These are phyloP conservation scores for Tricholaema leucomelas DNA, from an alignment of 2,113 vertebrate genomes.

Conservation along the genomic window DNA sequence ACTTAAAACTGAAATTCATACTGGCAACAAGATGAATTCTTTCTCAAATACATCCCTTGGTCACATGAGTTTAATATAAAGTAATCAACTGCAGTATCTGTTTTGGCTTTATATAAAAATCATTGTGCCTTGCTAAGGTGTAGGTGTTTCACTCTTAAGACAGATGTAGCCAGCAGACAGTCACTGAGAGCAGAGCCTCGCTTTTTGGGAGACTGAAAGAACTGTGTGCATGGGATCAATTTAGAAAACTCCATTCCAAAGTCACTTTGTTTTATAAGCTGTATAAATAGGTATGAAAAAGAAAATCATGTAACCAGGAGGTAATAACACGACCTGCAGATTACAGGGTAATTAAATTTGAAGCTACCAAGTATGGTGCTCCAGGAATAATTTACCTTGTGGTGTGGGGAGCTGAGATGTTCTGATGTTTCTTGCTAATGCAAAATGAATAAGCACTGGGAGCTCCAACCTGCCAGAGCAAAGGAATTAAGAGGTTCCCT, in stretches of 20 bases:
- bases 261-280: constrained; percentile 59
- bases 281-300: constrained; percentile 45
- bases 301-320: constrained; percentile 37
- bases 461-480: constrained; percentile 22
- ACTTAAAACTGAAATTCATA: background rate
- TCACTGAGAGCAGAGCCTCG: constrained; percentile 6
- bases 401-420: constrained; percentile 42
- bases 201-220: constrained; percentile 4
- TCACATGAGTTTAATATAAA: background rate
- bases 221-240: constrained; percentile 20
- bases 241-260: constrained; percentile 53
- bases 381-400: constrained; percentile 66
- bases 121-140: background rate
- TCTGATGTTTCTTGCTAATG: constrained; percentile 58
- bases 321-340: constrained; percentile 60
- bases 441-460: constrained; percentile 64
- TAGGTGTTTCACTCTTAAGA: background rate
- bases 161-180: background rate
- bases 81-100: background rate
- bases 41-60: background rate
- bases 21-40: background rate
- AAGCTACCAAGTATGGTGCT: constrained; percentile 58
- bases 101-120: background rate
- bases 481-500: constrained; percentile 23
- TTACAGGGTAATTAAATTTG: constrained; percentile 74